phyloP scores from a whole-genome alignment of 2,797 vertebrate species.

The Eulemur albifrons region DNA sequence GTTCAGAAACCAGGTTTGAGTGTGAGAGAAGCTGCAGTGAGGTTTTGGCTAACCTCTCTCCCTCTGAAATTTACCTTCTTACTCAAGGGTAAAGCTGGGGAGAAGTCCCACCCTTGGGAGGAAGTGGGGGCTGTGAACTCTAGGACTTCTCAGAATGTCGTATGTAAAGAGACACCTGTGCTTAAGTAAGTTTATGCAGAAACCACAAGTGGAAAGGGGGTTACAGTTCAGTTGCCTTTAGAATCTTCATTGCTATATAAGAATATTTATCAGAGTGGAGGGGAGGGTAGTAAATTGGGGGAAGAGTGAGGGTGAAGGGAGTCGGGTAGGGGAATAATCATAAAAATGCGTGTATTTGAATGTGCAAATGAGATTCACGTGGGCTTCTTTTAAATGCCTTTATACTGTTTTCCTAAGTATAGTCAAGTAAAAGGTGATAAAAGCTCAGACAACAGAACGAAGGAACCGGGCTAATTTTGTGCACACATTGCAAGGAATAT shows the following conservation, averaged over 20 bases:
- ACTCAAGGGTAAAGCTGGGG: background rate
- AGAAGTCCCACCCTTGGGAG: conserved; percentile 34
- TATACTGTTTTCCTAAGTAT: background rate
- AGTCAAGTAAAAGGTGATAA: conserved; percentile 38
- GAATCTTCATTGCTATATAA: background rate
- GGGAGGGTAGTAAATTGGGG: background rate
- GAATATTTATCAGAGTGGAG: background rate
- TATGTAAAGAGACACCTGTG: conserved; percentile 74
- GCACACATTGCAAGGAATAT: conserved; percentile 27
- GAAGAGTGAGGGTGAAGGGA: background rate
- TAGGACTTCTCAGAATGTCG: conserved; percentile 76
- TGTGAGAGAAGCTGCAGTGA: conserved; percentile 23
- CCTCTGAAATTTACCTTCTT: background rate
- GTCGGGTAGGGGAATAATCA: background rate
- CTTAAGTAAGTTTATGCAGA: conserved; percentile 70
- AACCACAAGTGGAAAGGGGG: conserved; percentile 58
- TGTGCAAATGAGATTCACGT: background rate
- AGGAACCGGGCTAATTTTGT: conserved; percentile 61
- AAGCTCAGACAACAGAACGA: conserved; percentile 66
- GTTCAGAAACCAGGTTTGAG: background rate
- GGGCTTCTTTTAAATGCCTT: conserved; percentile 41
- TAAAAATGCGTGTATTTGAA: background rate
- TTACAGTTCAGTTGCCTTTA: conserved; percentile 20
- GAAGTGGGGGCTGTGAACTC: conserved; percentile 53
- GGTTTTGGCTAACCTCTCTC: conserved; percentile 55